Evolutionary conservation across 2,797 vertebrate species (phyloP).

Genomic region (Muraenolepis orangiensis): DNA sequence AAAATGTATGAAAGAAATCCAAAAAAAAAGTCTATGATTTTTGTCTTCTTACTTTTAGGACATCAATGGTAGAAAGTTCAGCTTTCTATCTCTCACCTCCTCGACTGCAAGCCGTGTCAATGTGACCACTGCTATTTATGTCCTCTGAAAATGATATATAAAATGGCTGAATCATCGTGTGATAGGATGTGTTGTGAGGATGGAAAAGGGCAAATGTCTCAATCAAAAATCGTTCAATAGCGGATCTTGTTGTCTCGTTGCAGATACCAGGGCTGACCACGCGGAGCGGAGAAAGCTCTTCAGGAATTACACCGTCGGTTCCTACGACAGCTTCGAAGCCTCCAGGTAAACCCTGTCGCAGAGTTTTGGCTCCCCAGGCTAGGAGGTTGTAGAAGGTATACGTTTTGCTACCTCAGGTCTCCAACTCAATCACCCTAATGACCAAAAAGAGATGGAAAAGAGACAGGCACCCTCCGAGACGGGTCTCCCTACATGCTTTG

Average conservation of each 20-base stretch:
- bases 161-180: background rate
- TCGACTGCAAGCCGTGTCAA: background rate
- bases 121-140: background rate
- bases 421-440: background rate
- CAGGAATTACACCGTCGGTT: constrained; percentile 85
- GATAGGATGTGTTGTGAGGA: background rate
- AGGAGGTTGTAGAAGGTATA: background rate
- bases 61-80: background rate
- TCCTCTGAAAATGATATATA: background rate
- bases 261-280: constrained; percentile 82
- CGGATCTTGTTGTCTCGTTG: background rate
- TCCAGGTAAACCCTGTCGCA: constrained; percentile 71
- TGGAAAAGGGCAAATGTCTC: background rate
- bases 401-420: background rate
- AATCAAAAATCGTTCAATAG: background rate
- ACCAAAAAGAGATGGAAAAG: too few relatives aligned
- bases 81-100: background rate
- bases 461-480: too few relatives aligned
- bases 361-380: background rate
- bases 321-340: constrained; percentile 86
- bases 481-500: too few relatives aligned
- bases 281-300: constrained; percentile 81
- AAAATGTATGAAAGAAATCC: background rate
- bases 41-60: background rate
- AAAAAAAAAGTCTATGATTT: background rate